A percentile compares a stretch with the other conserved stretches of the same genome.
phyloP scores from a whole-genome alignment of 2,797 vertebrate genomes.

The Melanotaenia boesemani region DNA sequence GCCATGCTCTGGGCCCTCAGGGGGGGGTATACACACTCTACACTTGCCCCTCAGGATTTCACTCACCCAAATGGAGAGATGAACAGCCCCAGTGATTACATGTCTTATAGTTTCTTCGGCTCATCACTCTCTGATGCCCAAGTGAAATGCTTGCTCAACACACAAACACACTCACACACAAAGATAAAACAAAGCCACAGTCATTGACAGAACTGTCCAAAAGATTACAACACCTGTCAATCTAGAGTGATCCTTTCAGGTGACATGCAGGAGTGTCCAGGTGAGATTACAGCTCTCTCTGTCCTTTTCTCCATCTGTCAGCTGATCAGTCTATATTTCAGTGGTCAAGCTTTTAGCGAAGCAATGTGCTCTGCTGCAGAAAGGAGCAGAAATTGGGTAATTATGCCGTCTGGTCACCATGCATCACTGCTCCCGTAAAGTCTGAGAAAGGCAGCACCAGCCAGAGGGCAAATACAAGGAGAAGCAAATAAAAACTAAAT shows the following conservation, averaged over 20 bases:
- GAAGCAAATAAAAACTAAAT: constrained; percentile 45
- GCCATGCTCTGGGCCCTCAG: constrained; percentile 24
- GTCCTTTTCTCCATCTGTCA: constrained; percentile 30
- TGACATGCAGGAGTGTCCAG: constrained; percentile 19
- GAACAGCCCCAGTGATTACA: constrained; percentile 75
- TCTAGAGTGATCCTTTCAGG: constrained; percentile 35
- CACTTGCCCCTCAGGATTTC: constrained; percentile 68
- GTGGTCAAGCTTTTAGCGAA: constrained; percentile 46
- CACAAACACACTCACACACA: constrained; percentile 18
- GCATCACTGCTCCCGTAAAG: constrained; percentile 61
- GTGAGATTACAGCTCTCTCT: constrained; percentile 23
- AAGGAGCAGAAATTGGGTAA: constrained; percentile 62
- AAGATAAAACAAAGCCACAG: constrained; percentile 34
- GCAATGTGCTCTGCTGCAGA: constrained; percentile 43
- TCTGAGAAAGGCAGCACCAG: constrained; percentile 57
- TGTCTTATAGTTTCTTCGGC: constrained; percentile 69
- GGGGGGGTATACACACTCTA: constrained; percentile 53
- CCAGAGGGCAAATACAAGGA: constrained; percentile 48
- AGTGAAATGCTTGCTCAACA: constrained; percentile 38
- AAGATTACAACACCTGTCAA: constrained; percentile 56
- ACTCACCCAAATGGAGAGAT: constrained; percentile 71
- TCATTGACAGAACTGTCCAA: constrained; percentile 40
- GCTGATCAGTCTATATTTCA: constrained; percentile 37
- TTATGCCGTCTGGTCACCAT: constrained; percentile 68
- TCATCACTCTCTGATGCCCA: constrained; percentile 70